Evolutionary conservation across 2,888 invertebrate genomes (phyloP).

Genomic region (Platycheirus albimanus): DNA sequence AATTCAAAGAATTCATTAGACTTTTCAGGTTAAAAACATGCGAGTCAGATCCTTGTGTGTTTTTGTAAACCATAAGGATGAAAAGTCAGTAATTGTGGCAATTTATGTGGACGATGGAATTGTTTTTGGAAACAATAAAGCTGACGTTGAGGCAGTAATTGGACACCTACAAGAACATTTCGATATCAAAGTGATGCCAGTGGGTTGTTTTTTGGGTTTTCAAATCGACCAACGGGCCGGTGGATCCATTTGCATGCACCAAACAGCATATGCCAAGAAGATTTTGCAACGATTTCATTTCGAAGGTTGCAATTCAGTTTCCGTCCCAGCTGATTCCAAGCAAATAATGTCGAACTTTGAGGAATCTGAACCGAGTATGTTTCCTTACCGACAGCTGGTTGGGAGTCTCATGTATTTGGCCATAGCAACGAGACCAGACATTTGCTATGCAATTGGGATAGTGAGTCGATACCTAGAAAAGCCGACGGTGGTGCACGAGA

Average conservation of each 20-base stretch:
- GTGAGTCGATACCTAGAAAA: too few species aligned
- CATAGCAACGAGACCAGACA: too few species aligned
- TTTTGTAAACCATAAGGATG: slow-evolving; percentile 49
- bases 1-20: slow-evolving; percentile 69
- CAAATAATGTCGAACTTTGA: too few species aligned
- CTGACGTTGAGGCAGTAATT: slow-evolving; percentile 44
- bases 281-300: slow-evolving; percentile 30
- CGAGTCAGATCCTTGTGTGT: slow-evolving; percentile 75
- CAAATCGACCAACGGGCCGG: slow-evolving; percentile 32
- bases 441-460: too few species aligned
- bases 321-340: too few species aligned
- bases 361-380: too few species aligned
- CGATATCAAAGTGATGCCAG: slow-evolving; percentile 34
- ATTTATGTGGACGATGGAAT: slow-evolving; percentile 74
- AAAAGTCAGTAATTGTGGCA: slow-evolving; percentile 55
- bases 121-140: slow-evolving; percentile 9
- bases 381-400: too few species aligned
- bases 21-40: slow-evolving; percentile 65
- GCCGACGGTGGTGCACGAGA: too few species aligned
- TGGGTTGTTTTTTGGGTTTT: slow-evolving; percentile 51
- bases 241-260: slow-evolving; percentile 43
- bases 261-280: slow-evolving; percentile 37
- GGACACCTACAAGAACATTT: neutral
- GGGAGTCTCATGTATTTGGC: too few species aligned
- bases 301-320: neutral